Base-by-base conservation (phyloP, 2,113 vertebrate genomes). In the Nannospalax galili region DNA sequence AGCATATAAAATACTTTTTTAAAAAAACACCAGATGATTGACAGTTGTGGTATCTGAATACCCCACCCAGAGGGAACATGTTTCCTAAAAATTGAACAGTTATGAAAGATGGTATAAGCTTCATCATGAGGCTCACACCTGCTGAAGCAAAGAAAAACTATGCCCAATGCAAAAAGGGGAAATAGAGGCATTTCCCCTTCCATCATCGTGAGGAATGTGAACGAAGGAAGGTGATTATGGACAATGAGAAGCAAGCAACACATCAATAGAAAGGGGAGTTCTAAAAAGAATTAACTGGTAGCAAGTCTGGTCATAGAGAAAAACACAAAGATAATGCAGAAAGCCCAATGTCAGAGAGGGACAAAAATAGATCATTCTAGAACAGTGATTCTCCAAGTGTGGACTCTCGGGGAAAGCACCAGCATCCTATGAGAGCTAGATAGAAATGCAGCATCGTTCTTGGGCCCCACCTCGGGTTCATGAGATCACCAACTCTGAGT, bases 191-290 rank as follows among this genome's bases (percentile, higher is more conserved):
- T 81, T 84, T 94, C 16, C 40, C 56, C 64, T 45, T 74, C 19
- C 64, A 20, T 52, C 60, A 40, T 42, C 48, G 58, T 37, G 40
- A 4, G 81, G 45, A 82, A 77, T 81, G 28, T 56, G 82, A 95
- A 30, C 40, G 64, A 87, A 91, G 65, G 22, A 88, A 86, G 56
- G 82, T 20, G 78, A 7, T 69, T 81, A 73, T 79, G 67, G 28
- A 40, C 14, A 2, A 5, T 1, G 4, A 22, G 40, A 67, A 16
- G n/a, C 4, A 64, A 90, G 48, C 28, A 62, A 75, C 8, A 32
- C 48, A 65, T 80, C 92, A 67, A 26, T 22, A 89, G 62, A 90
- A 94, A 92, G 30, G 45, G 4, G 30, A 84, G 86, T 90, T 17
- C 35, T 67, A 77, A 88, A 74, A 73, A 56, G n/a, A 56, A 30